Conservation (phyloP, 2,888 invertebrate genomes). For the Cynaeus angustus region DNA sequence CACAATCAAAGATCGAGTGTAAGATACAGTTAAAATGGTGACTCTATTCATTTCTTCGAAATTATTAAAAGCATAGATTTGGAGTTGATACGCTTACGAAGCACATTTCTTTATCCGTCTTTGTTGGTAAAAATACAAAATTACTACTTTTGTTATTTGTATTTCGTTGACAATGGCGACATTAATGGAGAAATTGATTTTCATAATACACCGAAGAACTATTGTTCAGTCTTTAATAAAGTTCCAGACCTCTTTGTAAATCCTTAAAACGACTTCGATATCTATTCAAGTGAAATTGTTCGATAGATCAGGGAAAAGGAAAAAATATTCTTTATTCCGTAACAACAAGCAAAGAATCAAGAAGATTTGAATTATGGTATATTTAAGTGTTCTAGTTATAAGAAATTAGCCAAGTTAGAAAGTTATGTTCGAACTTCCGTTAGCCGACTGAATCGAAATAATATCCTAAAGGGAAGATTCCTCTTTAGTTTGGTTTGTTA, state of each 20-base stretch:
- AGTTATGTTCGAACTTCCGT: constrained; percentile 39
- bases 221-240: constrained; percentile 38
- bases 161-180: constrained; percentile 39
- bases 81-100: constrained; percentile 29
- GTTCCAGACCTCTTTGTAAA: constrained; percentile 21
- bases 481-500: constrained; percentile 6
- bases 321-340: constrained; percentile 1
- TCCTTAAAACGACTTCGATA: constrained; percentile 20
- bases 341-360: neutral
- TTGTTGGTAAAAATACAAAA: constrained; percentile 30
- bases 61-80: constrained; percentile 38
- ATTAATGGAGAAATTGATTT: constrained; percentile 50
- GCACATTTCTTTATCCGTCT: constrained; percentile 29
- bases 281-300: constrained; percentile 21
- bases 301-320: constrained; percentile 14
- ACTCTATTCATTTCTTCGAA: constrained; percentile 29
- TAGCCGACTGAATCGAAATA: constrained; percentile 32
- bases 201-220: constrained; percentile 40
- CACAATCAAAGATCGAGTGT: constrained; percentile 24
- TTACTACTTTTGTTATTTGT: constrained; percentile 50
- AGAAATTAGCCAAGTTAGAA: constrained; percentile 44
- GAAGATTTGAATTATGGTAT: constrained; percentile 3
- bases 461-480: constrained; percentile 23
- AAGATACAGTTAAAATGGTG: constrained; percentile 21
- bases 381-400: constrained; percentile 38